These are phyloP conservation scores for Zaprionus obscuricornis DNA, from an alignment of 2,888 invertebrate genomes.

Conservation along the genomic window DNA sequence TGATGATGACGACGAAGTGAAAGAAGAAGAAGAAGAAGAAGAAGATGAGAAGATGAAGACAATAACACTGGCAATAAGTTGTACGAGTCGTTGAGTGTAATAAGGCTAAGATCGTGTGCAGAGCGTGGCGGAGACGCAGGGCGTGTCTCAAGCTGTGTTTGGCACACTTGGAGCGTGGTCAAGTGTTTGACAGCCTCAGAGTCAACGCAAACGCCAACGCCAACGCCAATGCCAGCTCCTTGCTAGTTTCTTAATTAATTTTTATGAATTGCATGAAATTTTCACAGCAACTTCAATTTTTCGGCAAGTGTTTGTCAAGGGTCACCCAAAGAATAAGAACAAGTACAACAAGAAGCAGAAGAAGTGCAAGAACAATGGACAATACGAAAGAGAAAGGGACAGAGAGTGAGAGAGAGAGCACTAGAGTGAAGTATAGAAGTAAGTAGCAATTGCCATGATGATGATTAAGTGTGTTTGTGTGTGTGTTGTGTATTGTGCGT, in stretches of 20 bases:
- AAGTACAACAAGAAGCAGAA: slow-evolving; percentile 1
- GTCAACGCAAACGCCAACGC: too few species aligned
- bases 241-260: slow-evolving; percentile 71
- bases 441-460: slow-evolving; percentile 43
- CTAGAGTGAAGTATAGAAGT: slow-evolving; percentile 45
- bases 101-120: neutral
- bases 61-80: slow-evolving; percentile 74
- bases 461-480: too few species aligned
- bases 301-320: slow-evolving; percentile 57
- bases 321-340: slow-evolving; percentile 22
- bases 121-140: neutral
- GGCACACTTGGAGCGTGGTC: slow-evolving; percentile 59
- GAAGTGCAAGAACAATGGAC: neutral
- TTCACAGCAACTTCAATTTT: slow-evolving; percentile 55
- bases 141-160: slow-evolving; percentile 54
- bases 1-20: too few species aligned
- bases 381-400: slow-evolving; percentile 25
- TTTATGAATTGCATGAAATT: slow-evolving; percentile 72
- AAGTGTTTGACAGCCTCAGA: slow-evolving; percentile 62
- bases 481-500: too few species aligned
- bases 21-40: too few species aligned
- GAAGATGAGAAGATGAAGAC: too few species aligned
- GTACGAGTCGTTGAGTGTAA: slow-evolving; percentile 30
- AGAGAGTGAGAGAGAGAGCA: neutral
- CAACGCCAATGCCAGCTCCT: slow-evolving; percentile 16